Percentiles rank a stretch among this genome's conserved stretches.
phyloP scores from a whole-genome alignment of 2,113 vertebrate species.

The Mus spicilegus region DNA sequence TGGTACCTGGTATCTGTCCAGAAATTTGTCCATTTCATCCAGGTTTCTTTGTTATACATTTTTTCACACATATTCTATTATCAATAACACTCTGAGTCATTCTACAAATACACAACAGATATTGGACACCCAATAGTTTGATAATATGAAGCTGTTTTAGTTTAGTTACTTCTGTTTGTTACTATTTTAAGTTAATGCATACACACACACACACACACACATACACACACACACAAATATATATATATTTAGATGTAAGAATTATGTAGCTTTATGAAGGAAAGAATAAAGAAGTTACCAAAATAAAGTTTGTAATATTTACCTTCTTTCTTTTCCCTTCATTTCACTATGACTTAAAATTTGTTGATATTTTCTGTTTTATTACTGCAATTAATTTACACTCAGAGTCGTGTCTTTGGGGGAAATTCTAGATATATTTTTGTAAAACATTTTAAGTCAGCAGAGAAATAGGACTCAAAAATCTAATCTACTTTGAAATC shows the following conservation, averaged over 20 bases:
- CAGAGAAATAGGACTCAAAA: conserved; percentile 60
- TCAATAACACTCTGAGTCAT: neutral
- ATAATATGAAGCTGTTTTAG: neutral
- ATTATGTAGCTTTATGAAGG: neutral
- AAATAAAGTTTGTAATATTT: neutral
- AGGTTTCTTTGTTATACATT: conserved; percentile 18
- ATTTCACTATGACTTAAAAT: conserved; percentile 26
- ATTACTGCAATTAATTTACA: conserved; percentile 52
- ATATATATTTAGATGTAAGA: neutral
- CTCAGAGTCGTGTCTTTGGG: neutral
- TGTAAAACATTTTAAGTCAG: conserved; percentile 63
- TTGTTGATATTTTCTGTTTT: conserved; percentile 22
- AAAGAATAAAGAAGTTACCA: neutral
- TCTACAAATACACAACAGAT: neutral
- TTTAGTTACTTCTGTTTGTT: neutral
- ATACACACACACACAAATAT: too few species aligned
- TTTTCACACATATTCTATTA: neutral
- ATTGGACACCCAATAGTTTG: neutral
- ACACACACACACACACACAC: too few species aligned
- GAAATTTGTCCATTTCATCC: too few species aligned
- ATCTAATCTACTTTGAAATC: conserved; percentile 74
- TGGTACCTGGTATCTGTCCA: too few species aligned
- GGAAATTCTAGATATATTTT: conserved; percentile 57
- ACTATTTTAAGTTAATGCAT: neutral
- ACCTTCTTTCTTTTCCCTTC: neutral